Evolutionary conservation across 2,888 invertebrate species (phyloP), one percentile per base, ranked within the genome.

Genomic region (Rhingia rostrata): DNA sequence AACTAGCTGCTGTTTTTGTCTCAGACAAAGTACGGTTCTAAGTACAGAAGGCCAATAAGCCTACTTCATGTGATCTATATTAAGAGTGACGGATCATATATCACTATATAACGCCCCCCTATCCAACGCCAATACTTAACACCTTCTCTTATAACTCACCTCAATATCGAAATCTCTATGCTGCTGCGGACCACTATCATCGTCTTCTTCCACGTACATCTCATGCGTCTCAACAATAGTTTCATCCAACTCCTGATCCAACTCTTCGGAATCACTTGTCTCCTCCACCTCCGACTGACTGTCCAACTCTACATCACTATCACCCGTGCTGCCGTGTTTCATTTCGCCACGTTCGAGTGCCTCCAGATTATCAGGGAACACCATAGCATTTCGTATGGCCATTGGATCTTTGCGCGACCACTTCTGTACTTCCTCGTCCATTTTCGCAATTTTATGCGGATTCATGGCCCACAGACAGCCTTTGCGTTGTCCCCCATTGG

Each of bases 351-450:
- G 93, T 90, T 97, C 97, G 47, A 97, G 90, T 0, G 95, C 93
- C 89, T 97, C 97, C 88, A 97, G 92, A 89, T 96, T 94, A 87
- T 97, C 96, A 89, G 99, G 98, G 93, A 95, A 96, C 45, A 97
- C 95, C 98, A 99, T 98, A 3, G 98, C 97, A 88, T 96, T 96
- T 88, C 96, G 95, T 74, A 98, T 98, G 6, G 97, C 97, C 86
- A 94, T 93, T 0, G 98, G 97, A 92, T 99, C 98, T 92, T 99
- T 98, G 86, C 97, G 94, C 30, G 98, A 97, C 98, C 98, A 99
- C 90, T 99, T 99, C 88, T 96, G 96, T 63, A 99, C 97, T 92
- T 99, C 99, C 90, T 98, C 98, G 88, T 99, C 98, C 98, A 99
- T 98, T 92, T 99, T 99, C 14, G 95, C 94, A 47, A 97, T 95